A percentile compares a stretch with the other conserved stretches of the same genome.
Evolutionary conservation across 2,888 invertebrate species (phyloP).

Genomic region (Desoria tigrina): DNA sequence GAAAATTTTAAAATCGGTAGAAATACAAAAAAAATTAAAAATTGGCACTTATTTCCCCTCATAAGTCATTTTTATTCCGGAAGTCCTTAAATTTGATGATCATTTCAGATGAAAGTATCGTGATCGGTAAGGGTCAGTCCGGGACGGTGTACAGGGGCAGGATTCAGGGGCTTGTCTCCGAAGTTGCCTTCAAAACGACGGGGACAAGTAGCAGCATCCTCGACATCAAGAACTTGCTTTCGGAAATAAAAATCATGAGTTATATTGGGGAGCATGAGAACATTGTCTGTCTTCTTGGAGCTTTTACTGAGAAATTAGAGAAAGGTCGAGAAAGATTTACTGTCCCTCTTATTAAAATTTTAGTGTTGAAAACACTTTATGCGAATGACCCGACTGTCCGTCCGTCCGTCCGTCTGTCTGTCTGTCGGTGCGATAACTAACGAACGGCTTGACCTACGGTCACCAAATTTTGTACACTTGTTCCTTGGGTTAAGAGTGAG

Average conservation of each 20-base stretch:
- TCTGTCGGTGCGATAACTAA: too few relatives aligned
- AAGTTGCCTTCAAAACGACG: slow-evolving; percentile 17
- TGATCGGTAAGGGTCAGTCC: slow-evolving; percentile 17
- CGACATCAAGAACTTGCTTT: neutral
- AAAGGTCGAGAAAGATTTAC: slow-evolving; percentile 3
- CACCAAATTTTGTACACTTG: too few relatives aligned
- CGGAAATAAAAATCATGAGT: slow-evolving; percentile 18
- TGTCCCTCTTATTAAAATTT: neutral
- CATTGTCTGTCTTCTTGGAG: slow-evolving; percentile 11
- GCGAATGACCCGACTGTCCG: too few relatives aligned
- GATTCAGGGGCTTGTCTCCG: neutral
- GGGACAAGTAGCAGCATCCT: neutral
- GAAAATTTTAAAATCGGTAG: slow-evolving; percentile 10
- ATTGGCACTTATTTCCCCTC: neutral
- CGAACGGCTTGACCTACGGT: too few relatives aligned
- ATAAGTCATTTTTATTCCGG: neutral
- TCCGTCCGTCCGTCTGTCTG: too few relatives aligned
- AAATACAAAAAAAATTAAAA: neutral
- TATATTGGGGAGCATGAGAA: slow-evolving; percentile 19
- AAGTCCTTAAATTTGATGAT: too few relatives aligned
- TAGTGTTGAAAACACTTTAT: neutral
- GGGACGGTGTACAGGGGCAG: slow-evolving; percentile 15
- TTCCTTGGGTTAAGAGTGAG: too few relatives aligned
- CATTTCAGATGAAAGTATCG: neutral
- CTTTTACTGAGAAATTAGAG: slow-evolving; percentile 10